Base-by-base conservation (phyloP, 1,140 invertebrate species). In the Pseudobourletiella spinata region DNA sequence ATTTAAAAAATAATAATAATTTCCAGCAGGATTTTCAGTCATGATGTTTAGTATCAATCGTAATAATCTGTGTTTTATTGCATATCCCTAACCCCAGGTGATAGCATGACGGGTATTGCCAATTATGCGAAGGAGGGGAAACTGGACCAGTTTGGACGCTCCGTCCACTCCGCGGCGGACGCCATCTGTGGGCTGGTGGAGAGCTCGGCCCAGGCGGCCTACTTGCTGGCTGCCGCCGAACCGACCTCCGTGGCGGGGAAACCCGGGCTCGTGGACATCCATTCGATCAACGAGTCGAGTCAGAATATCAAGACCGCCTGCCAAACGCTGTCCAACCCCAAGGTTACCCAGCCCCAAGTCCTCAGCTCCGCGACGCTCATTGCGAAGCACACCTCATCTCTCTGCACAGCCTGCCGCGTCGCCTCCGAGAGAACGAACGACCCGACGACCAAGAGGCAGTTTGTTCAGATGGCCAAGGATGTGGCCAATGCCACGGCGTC, bases 381-480 rank as follows among this genome's bases (percentile, higher is more conserved):
- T 57, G 95, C 95, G 2, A 96, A 96, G 74, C 91, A 98, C 76
- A 98, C 95, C 0, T 95, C 91, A 64, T 86, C 92, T 14, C 78
- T 98, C 16, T 98, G 95, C 74, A 96, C 94, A 72, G 88, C 93
- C 28, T 98, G 95, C 74, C 82, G 95, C 20, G 79, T 87, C 2
- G 95, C 95, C 0, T 96, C 93, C 15, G 87, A 88, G 51, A 91
- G 89, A 74, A 96, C 91, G 2, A 84, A 81, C 54, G 95, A 98
- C 77, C 89, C 94, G 0, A 89, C 91, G 22, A 90, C 92, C 39
- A 97, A 97, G 76, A 77, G 93, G 63, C 93, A 98, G 73, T 98
- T 99, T 76, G 94, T 99, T 18, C 92, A 98, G 73, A 89, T 91
- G 62, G 95, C 95, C 25, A 96, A 96, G 74, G 91, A 97, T 73